These are phyloP conservation scores for Calyptomena viridis DNA, from an alignment of 2,113 vertebrate genomes.

Conservation along the genomic window DNA sequence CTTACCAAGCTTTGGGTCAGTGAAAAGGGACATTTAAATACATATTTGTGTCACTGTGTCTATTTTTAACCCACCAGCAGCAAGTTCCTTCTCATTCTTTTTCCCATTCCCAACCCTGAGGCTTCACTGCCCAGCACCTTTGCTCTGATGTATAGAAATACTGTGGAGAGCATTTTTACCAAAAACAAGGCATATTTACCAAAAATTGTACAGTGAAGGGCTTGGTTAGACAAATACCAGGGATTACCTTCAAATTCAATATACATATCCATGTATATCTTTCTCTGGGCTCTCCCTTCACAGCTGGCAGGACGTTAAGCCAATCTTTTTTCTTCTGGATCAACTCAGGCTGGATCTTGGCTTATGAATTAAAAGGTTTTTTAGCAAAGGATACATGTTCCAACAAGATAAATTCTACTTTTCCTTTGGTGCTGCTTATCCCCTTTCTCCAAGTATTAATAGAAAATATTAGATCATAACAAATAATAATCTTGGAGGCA, in stretches of 20 bases:
- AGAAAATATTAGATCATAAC: conserved; percentile 30
- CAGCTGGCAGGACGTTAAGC: not conserved
- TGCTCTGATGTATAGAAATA: not conserved
- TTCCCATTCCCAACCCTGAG: not conserved
- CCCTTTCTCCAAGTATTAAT: conserved; percentile 32
- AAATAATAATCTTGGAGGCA: not conserved
- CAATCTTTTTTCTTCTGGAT: not conserved
- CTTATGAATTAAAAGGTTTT: not conserved
- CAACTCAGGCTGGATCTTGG: not conserved
- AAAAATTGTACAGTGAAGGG: not conserved
- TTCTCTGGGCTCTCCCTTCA: not conserved
- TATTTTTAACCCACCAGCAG: not conserved
- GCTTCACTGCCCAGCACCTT: not conserved
- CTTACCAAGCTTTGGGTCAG: not conserved
- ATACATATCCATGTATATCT: not conserved
- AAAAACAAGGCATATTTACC: not conserved
- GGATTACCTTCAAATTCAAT: not conserved
- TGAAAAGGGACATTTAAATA: not conserved
- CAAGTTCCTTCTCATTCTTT: not conserved
- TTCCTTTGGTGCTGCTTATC: not conserved
- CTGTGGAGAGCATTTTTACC: not conserved
- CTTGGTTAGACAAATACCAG: not conserved
- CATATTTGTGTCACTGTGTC: not conserved
- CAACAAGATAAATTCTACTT: not conserved
- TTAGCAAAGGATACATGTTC: not conserved